Percentiles rank a stretch among this genome's conserved stretches.
These are phyloP conservation scores for Endotricha flammealis DNA, from an alignment of 2,888 invertebrate genomes.

Conservation along the genomic window DNA sequence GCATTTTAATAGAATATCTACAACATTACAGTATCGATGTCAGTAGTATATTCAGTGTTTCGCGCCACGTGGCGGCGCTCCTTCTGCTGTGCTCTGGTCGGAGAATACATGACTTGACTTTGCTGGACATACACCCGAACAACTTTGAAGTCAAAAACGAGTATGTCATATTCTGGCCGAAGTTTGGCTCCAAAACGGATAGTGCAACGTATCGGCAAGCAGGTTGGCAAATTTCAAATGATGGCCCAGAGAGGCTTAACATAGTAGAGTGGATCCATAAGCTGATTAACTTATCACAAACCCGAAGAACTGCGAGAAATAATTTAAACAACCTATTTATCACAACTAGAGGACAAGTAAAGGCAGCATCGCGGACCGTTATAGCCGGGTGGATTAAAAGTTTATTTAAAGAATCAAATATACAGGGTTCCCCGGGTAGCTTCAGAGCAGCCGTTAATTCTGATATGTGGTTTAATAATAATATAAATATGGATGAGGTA, in stretches of 20 bases:
- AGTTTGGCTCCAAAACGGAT: slow-evolving; percentile 22
- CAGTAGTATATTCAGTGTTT: no score
- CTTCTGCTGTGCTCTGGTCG: no score
- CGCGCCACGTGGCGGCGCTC: no score
- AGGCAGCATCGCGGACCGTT: slow-evolving; percentile 18
- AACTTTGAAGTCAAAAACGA: no score
- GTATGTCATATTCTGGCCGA: no score
- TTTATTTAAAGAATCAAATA: slow-evolving; percentile 15
- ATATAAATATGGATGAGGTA: slow-evolving; percentile 1
- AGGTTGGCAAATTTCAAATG: slow-evolving; percentile 16
- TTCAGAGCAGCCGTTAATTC: slow-evolving; percentile 7
- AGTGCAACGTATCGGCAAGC: slow-evolving; percentile 14
- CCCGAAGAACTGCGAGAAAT: slow-evolving; percentile 3
- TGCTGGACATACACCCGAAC: no score
- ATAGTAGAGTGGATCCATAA: slow-evolving; percentile 14
- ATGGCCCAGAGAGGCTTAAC: slow-evolving; percentile 10
- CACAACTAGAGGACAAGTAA: slow-evolving; percentile 17
- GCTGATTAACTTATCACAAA: slow-evolving; percentile 9
- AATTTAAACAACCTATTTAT: slow-evolving; percentile 16
- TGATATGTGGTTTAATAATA: background rate
- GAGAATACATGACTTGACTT: no score
- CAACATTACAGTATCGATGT: no score
- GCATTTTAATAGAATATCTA: no score
- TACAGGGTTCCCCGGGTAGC: background rate
- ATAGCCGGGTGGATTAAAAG: slow-evolving; percentile 20